Conservation (phyloP, 2,888 invertebrate species). For the Desoria tigrina region DNA sequence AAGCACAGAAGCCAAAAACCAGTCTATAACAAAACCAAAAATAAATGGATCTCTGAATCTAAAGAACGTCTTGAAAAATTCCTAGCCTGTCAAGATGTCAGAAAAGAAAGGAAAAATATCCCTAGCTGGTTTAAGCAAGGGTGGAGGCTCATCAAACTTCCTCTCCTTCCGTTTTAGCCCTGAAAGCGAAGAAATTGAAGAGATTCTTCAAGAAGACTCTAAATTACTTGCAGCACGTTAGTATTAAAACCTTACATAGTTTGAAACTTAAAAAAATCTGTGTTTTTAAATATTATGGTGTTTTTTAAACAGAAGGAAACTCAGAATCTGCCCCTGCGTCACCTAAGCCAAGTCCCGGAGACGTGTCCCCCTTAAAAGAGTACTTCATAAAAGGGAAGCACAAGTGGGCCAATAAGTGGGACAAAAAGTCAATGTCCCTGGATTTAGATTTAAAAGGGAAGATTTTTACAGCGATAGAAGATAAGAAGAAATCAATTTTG, state of each 20-base stretch:
- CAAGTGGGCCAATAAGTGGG: constrained; percentile 51
- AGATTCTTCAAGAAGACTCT: constrained; percentile 25
- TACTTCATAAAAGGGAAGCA: constrained; percentile 46
- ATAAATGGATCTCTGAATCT: too few species aligned
- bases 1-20: too few species aligned
- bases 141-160: constrained; percentile 20
- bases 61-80: too few species aligned
- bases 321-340: constrained; percentile 38
- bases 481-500: constrained; percentile 47
- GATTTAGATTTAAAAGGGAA: constrained; percentile 52
- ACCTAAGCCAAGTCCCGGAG: constrained; percentile 42
- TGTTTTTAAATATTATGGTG: not conserved
- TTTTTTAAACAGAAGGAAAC: not conserved
- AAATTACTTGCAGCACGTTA: not conserved
- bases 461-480: constrained; percentile 50
- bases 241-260: not conserved
- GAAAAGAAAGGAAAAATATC: constrained; percentile 31
- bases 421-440: constrained; percentile 47
- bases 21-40: too few species aligned
- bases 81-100: constrained; percentile 32
- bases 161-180: constrained; percentile 48
- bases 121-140: constrained; percentile 21
- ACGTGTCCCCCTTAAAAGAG: constrained; percentile 54
- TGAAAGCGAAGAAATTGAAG: constrained; percentile 51
- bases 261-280: not conserved